Conservation (phyloP, 2,797 vertebrate genomes). For the Anguilla anguilla region DNA sequence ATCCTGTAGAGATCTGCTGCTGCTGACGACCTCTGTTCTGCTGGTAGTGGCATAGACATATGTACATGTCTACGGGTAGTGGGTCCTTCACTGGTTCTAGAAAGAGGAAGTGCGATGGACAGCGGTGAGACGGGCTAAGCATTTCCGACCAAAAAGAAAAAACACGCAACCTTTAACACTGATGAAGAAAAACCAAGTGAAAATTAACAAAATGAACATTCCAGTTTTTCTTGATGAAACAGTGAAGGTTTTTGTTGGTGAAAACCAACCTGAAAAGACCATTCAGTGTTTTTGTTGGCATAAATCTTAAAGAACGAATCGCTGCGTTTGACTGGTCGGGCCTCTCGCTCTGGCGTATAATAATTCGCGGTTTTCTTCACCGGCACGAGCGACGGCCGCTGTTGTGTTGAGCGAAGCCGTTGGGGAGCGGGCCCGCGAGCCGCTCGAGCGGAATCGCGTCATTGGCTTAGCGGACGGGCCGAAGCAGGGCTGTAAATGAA, state of each 20-base stretch:
- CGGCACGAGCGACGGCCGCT: constrained; percentile 36
- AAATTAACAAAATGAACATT: too few relatives aligned
- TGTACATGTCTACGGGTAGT: neutral
- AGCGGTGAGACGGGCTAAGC: neutral
- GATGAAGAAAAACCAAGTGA: neutral
- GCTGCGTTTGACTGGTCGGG: constrained; percentile 49
- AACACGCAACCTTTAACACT: neutral
- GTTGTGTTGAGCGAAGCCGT: constrained; percentile 44
- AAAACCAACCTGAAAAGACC: constrained; percentile 1
- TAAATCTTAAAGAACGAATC: constrained; percentile 55
- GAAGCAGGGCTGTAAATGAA: neutral
- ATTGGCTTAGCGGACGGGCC: constrained; percentile 46
- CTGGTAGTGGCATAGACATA: neutral
- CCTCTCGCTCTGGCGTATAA: constrained; percentile 41
- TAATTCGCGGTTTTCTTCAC: constrained; percentile 48
- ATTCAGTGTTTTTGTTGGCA: constrained; percentile 54
- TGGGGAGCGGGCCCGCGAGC: constrained; percentile 47
- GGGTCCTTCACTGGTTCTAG: neutral
- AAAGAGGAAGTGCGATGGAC: neutral
- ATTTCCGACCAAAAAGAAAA: too few relatives aligned
- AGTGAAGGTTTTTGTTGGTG: neutral
- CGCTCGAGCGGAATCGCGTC: constrained; percentile 49
- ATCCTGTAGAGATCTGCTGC: neutral
- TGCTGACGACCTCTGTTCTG: neutral
- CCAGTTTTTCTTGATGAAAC: neutral